Evolutionary conservation across 2,888 invertebrate genomes (phyloP).

Genomic region (Syrphus vitripennis): DNA sequence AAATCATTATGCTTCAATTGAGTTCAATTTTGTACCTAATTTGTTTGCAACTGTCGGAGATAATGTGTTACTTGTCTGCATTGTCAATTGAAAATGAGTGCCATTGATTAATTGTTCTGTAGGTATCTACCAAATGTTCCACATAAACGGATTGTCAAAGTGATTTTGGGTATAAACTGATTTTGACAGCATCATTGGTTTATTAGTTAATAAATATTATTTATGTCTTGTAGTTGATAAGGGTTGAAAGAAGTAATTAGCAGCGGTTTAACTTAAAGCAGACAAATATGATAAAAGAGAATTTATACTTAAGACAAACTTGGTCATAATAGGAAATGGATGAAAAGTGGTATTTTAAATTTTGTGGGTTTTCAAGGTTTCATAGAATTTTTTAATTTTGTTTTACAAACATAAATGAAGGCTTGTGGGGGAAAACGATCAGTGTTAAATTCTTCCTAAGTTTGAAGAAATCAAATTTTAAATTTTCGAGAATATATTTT

Average conservation of each 20-base stretch:
- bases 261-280: not conserved
- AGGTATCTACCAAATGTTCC: not conserved
- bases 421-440: too few relatives aligned
- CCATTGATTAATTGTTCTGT: conserved; percentile 55
- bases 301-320: too few relatives aligned
- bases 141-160: not conserved
- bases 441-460: too few relatives aligned
- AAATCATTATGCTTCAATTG: conserved; percentile 68
- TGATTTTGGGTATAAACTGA: conserved; percentile 16
- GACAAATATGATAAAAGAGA: too few relatives aligned
- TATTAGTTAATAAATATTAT: not conserved
- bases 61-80: conserved; percentile 61
- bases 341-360: too few relatives aligned
- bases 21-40: conserved; percentile 63
- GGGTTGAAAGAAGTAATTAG: not conserved
- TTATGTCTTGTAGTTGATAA: not conserved
- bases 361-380: too few relatives aligned
- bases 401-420: too few relatives aligned
- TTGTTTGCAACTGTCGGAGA: conserved; percentile 65
- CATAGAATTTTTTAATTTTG: too few relatives aligned
- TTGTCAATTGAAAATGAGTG: conserved; percentile 52
- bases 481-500: too few relatives aligned
- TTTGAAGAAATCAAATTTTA: too few relatives aligned
- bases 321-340: too few relatives aligned
- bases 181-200: not conserved